Evolutionary conservation across 1,140 invertebrate species (phyloP).

Genomic region (Bombus cullumanus): DNA sequence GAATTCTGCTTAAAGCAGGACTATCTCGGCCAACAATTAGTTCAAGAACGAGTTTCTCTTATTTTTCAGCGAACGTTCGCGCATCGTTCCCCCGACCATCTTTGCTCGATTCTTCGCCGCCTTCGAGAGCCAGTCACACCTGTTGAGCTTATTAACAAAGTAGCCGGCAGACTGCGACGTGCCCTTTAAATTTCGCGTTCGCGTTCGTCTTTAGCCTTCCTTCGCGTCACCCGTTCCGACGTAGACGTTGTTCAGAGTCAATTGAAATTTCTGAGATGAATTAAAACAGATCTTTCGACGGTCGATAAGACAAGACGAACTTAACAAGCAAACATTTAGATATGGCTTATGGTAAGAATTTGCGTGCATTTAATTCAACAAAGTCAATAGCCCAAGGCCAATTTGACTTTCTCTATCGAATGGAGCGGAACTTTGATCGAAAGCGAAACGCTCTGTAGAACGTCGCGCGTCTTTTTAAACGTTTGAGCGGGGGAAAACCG

Average conservation of each 20-base stretch:
- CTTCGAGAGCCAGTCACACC: slow-evolving; percentile 12
- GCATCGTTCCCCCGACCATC: neutral
- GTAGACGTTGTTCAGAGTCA: neutral
- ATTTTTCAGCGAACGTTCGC: neutral
- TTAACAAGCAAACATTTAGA: slow-evolving; percentile 3
- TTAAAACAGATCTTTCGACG: too few relatives aligned
- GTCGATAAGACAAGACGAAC: neutral
- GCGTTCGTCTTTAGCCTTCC: neutral
- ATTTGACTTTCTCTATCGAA: neutral
- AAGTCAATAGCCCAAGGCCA: neutral
- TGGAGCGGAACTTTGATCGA: neutral
- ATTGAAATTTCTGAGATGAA: too few relatives aligned
- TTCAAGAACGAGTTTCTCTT: too few relatives aligned
- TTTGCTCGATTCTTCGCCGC: neutral
- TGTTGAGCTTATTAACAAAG: slow-evolving; percentile 58
- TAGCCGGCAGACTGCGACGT: neutral
- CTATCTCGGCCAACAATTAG: neutral
- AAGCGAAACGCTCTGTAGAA: neutral
- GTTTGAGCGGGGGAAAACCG: neutral
- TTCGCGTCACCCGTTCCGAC: too few relatives aligned
- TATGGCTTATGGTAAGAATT: neutral
- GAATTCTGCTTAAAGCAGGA: neutral
- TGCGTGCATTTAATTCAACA: neutral
- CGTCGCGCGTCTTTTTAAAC: neutral
- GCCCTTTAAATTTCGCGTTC: slow-evolving; percentile 15